Conservation (phyloP, 2,113 vertebrate species). For the Ctenomys sociabilis region DNA sequence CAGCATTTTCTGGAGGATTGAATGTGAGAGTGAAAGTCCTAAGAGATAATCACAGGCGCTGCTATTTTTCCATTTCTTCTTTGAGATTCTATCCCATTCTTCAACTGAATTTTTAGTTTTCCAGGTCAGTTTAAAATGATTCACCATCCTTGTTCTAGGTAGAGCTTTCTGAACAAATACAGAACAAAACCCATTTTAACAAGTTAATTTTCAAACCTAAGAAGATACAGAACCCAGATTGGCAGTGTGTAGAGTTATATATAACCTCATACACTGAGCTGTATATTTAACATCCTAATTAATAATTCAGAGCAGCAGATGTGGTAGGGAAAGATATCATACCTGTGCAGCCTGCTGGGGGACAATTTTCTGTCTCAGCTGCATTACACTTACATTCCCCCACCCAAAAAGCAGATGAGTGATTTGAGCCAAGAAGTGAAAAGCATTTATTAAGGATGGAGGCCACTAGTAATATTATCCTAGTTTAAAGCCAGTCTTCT, state of each 20-base stretch:
- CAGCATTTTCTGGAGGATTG: conserved; percentile 30
- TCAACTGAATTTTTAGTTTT: conserved; percentile 23
- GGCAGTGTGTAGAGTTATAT: conserved; percentile 59
- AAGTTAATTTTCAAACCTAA: conserved; percentile 50
- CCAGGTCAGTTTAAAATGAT: background rate
- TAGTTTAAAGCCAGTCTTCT: conserved; percentile 39
- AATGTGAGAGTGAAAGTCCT: background rate
- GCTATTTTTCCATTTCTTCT: background rate
- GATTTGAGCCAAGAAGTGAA: conserved; percentile 14
- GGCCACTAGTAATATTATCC: background rate
- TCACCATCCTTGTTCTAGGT: background rate
- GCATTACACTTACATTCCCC: background rate
- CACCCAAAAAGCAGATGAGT: conserved; percentile 19
- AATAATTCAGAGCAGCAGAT: conserved; percentile 69
- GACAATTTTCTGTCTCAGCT: conserved; percentile 41
- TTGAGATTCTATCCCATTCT: background rate
- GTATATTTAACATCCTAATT: conserved; percentile 68
- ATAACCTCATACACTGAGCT: conserved; percentile 62
- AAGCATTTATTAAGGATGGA: background rate
- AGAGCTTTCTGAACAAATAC: conserved; percentile 50
- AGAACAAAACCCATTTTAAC: conserved; percentile 36
- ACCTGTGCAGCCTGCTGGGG: background rate
- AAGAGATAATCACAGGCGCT: background rate
- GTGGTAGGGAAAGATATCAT: conserved; percentile 34
- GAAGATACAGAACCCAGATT: conserved; percentile 57